A percentile compares a stretch with the other conserved stretches of the same genome.
phyloP scores from a whole-genome alignment of 2,888 invertebrate genomes.

The Ecdyonurus torrentis region DNA sequence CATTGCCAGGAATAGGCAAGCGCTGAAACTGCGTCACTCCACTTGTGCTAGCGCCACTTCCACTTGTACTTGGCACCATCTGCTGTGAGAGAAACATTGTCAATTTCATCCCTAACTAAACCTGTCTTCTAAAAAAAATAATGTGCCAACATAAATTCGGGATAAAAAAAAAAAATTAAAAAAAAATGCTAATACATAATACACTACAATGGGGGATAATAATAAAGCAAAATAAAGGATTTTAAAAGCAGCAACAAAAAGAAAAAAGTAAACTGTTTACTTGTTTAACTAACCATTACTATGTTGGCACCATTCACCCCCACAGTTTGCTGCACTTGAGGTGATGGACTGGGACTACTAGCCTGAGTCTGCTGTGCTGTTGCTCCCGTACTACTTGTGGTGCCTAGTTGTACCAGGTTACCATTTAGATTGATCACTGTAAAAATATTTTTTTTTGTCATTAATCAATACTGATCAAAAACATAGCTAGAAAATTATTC shows the following conservation, averaged over 20 bases:
- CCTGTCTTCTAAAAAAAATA: conserved; percentile 7
- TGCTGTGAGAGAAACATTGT: conserved; percentile 22
- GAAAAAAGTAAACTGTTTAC: too few species aligned
- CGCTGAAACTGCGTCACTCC: conserved; percentile 34
- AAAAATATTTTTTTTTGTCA: too few species aligned
- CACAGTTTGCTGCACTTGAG: conserved; percentile 32
- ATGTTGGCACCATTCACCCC: conserved; percentile 48
- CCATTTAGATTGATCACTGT: conserved; percentile 58
- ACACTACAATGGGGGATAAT: too few species aligned
- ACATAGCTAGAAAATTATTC: not conserved
- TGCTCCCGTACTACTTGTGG: conserved; percentile 24
- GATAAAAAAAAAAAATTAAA: conserved; percentile 5
- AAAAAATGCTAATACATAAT: conserved; percentile 8
- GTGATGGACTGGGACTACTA: conserved; percentile 11
- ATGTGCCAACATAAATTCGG: conserved; percentile 9
- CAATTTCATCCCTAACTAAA: conserved; percentile 2
- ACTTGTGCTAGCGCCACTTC: conserved; percentile 16
- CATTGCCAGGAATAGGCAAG: conserved; percentile 41
- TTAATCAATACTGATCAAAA: too few species aligned
- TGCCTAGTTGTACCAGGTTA: conserved; percentile 51
- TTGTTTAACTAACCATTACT: conserved; percentile 52
- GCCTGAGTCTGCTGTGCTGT: conserved; percentile 27
- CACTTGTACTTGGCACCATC: conserved; percentile 32
- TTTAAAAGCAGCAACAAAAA: too few species aligned
- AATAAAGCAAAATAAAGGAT: too few species aligned